Evolutionary conservation across 2,888 invertebrate species (phyloP).

Genomic region (Vanessa cardui): DNA sequence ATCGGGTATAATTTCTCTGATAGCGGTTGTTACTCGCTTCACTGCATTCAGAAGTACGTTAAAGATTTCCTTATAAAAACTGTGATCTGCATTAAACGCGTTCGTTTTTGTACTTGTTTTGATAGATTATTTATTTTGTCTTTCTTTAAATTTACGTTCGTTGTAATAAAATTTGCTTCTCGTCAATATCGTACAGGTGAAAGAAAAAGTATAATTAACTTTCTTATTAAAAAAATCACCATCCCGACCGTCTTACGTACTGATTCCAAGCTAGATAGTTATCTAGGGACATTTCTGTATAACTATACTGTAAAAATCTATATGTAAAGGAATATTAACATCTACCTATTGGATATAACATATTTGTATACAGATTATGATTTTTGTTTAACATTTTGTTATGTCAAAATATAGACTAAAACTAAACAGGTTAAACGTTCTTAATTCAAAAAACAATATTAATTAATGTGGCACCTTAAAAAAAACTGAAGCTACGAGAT

Average conservation of each 20-base stretch:
- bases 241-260: too few relatives aligned
- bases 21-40: constrained; percentile 61
- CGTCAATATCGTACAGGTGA: too few relatives aligned
- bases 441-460: not conserved
- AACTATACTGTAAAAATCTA: too few relatives aligned
- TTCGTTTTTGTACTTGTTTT: constrained; percentile 23
- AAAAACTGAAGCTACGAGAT: constrained; percentile 10
- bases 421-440: not conserved
- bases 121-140: constrained; percentile 14
- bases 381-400: too few relatives aligned
- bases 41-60: constrained; percentile 48
- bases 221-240: too few relatives aligned
- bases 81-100: constrained; percentile 29
- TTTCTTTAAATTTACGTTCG: constrained; percentile 15
- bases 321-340: too few relatives aligned
- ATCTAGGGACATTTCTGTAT: too few relatives aligned
- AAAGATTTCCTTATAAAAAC: constrained; percentile 26
- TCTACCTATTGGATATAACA: too few relatives aligned
- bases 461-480: constrained; percentile 13
- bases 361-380: too few relatives aligned
- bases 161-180: not conserved
- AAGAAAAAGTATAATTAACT: too few relatives aligned
- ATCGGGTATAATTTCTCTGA: constrained; percentile 61
- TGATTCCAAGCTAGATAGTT: too few relatives aligned
- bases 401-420: not conserved